Percentiles rank a stretch among this genome's conserved stretches.
Conservation (phyloP, 2,888 invertebrate species). For the Synergus umbraculus region DNA sequence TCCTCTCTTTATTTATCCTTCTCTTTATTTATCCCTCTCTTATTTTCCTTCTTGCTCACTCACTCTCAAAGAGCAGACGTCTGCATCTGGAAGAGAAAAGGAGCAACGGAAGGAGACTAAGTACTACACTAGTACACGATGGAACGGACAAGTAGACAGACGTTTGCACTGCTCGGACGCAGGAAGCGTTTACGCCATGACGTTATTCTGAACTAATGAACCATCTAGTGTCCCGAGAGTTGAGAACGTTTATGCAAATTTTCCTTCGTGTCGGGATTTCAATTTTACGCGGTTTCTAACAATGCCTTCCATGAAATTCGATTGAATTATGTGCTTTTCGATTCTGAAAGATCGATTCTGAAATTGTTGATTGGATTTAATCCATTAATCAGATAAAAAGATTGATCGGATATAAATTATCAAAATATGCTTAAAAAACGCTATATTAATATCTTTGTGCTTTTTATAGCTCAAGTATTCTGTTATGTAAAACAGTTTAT, state of each 20-base stretch:
- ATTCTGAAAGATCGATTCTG: too few relatives aligned
- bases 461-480: too few relatives aligned
- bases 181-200: slow-evolving; percentile 28
- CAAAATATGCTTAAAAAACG: too few relatives aligned
- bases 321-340: background rate
- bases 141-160: slow-evolving; percentile 31
- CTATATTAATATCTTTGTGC: too few relatives aligned
- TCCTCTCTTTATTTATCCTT: slow-evolving; percentile 32
- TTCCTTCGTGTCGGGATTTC: background rate
- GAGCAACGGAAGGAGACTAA: slow-evolving; percentile 32
- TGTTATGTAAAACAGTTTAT: background rate
- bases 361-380: too few relatives aligned
- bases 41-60: slow-evolving; percentile 3
- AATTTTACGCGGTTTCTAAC: background rate
- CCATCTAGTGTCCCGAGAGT: slow-evolving; percentile 8
- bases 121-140: slow-evolving; percentile 25
- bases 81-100: slow-evolving; percentile 31
- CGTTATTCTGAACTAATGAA: slow-evolving; percentile 36
- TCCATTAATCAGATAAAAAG: too few relatives aligned
- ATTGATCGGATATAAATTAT: too few relatives aligned
- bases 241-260: slow-evolving; percentile 8
- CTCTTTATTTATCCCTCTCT: slow-evolving; percentile 28
- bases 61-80: slow-evolving; percentile 8
- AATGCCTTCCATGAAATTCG: background rate
- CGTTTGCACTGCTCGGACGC: slow-evolving; percentile 9